Conservation (phyloP, 2,888 invertebrate genomes). For the Marronus borbonicus region DNA sequence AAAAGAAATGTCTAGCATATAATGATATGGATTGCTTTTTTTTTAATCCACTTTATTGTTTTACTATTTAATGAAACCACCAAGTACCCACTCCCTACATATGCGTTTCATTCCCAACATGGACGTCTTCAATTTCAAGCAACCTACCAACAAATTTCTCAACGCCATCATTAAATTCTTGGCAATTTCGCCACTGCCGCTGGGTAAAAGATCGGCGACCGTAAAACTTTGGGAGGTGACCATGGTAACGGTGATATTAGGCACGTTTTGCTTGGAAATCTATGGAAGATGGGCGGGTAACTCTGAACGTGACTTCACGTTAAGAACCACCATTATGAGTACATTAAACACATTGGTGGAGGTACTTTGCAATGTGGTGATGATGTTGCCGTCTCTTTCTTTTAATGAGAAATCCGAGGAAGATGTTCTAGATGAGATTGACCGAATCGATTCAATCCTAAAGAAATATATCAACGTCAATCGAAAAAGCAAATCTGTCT, state of each 20-base stretch:
- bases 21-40: no score
- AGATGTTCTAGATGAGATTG: neutral
- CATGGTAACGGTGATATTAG: neutral
- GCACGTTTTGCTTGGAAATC: slow-evolving; percentile 1
- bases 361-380: neutral
- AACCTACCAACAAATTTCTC: neutral
- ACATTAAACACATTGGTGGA: neutral
- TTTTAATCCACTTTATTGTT: no score
- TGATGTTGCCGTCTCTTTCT: neutral
- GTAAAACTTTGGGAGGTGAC: neutral
- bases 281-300: neutral
- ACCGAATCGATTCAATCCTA: neutral
- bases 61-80: no score
- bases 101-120: no score
- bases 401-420: neutral
- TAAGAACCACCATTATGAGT: neutral
- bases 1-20: no score
- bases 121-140: neutral
- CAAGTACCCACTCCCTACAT: no score
- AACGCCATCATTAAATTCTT: neutral
- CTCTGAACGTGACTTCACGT: no score
- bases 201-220: neutral
- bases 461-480: neutral
- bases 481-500: neutral
- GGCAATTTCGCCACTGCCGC: neutral